Base-by-base conservation (phyloP, 2,113 vertebrate genomes). In the Sigmodon hispidus region DNA sequence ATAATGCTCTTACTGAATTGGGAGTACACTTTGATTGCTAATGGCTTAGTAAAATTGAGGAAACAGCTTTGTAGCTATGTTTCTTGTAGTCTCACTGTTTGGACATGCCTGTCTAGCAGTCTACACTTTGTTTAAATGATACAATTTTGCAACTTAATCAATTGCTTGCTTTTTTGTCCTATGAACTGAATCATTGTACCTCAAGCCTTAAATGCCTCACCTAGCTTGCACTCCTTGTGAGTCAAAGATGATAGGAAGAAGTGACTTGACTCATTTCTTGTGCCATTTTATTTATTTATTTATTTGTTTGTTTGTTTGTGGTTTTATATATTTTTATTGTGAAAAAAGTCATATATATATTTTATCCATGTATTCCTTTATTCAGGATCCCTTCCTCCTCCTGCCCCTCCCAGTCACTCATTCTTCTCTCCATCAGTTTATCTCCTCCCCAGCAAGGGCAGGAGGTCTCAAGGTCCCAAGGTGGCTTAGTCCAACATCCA, bases 41-140 rank as follows among this genome's bases (percentile, higher is more conserved):
- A 55, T 92, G 50, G 15, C 55, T 63, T 95, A 34, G 21, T 92
- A 21, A 5, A 95, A 63, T 75, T 89, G 89, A 94, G 83, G 65
- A 77, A 93, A 63, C 91, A 80, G 26, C 45, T 72, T 81, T 52
- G 34, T 93, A 59, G 29, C 13, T 97, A 4, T 34, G 26, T 96
- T 87, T 96, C 5, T 88, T 93, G 12, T 95, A 80, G 16, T 94
- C 24, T 89, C 65, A 61, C 50, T 80, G 40, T 93, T 96, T 81
- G 29, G 93, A 69, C 4, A 48, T 90, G 61, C 7, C 13, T 75
- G 8, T 87, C 7, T 91, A 81, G 72, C 24, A 80, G 89, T 87
- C 93, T 59, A 4, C 48, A 5, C 93, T 96, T 97, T 81, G 75
- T 77, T 93, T 76, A 89, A 24, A 63, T 86, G 73, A 4, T 45